Base-by-base conservation (phyloP, 2,113 vertebrate species). In the Odocoileus hemionus region DNA sequence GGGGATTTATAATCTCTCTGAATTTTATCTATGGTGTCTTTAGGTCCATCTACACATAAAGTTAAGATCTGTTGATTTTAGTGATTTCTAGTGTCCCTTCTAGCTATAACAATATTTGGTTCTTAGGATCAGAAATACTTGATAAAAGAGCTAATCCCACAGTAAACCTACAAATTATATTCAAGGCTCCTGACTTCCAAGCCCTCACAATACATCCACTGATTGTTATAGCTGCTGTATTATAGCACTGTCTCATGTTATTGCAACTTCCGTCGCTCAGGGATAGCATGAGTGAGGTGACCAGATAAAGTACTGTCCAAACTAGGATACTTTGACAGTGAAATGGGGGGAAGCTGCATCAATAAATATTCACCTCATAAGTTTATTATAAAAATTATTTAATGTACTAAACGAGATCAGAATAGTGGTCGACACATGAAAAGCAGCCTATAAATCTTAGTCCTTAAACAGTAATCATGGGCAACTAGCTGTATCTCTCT, bases 111-210 rank as follows among this genome's bases (percentile, higher is more conserved):
- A 50, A 67, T 85, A 52, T 76, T 90, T 89, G 57, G 12, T 82
- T 50, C 7, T 55, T 64, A 83, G 47, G 23, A 12, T 86, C 12
- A 94, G 25, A 19, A 83, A 94, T 83, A 57, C 90, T 33, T 95
- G 11, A 93, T 50, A 83, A 64, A 86, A 86, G 15, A 92, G 90
- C 28, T 15, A 83, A 57, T 79, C 28, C 7, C 23, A 70, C 15
- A 3, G 4, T 19, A 82, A 47, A 74, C 2, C 4, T 47, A 90
- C 9, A 95, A 70, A 50, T 57, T 79, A 19, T 74, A 92, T 57
- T 54, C 36, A 57, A 60, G 25, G 4, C 5, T 94, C 7, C 5
- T 79, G 15, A 79, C 28, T 91, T 79, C 50, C 25, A 19, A 90
- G 5, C 36, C 19, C 78, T 67, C 43, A 47, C n/a, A n/a, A 1